Evolutionary conservation across 2,797 vertebrate genomes (phyloP).

Genomic region (Alcedo atthis): DNA sequence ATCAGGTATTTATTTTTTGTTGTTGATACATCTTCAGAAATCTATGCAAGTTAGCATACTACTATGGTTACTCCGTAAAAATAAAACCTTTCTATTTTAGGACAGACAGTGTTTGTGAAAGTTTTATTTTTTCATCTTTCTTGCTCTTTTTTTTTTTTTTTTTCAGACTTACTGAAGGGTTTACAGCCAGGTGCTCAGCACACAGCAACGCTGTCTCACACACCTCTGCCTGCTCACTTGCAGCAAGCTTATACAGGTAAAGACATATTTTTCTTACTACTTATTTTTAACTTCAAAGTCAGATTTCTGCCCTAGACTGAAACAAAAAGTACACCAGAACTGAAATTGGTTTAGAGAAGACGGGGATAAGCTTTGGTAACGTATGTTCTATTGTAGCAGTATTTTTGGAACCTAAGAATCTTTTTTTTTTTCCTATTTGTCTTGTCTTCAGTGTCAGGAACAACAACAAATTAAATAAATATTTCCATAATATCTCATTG

Average conservation of each 20-base stretch:
- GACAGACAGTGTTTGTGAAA: not conserved
- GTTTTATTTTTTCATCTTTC: not conserved
- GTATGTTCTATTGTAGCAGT: not conserved
- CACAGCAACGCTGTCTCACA: conserved; percentile 81
- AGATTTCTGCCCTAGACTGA: not conserved
- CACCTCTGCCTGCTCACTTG: conserved; percentile 92
- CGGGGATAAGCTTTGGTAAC: not conserved
- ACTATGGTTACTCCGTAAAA: not conserved
- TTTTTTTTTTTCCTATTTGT: not conserved
- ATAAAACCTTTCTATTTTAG: not conserved
- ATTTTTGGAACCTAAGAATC: not conserved
- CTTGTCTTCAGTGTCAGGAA: not conserved
- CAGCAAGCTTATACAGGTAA: conserved; percentile 96
- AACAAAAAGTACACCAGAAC: not conserved
- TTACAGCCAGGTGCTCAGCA: conserved; percentile 95
- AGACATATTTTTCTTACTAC: not conserved
- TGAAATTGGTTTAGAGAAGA: not conserved
- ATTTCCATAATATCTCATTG: not conserved
- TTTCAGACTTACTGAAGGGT: conserved; percentile 94
- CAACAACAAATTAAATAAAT: not conserved
- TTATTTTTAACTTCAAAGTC: not conserved
- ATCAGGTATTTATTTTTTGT: not conserved
- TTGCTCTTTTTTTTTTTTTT: conserved; percentile 8
- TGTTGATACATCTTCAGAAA: not conserved
- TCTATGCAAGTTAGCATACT: not conserved